Percentiles rank a stretch among this genome's conserved stretches.
phyloP scores from a whole-genome alignment of 2,797 vertebrate species.

The Sparus aurata region DNA sequence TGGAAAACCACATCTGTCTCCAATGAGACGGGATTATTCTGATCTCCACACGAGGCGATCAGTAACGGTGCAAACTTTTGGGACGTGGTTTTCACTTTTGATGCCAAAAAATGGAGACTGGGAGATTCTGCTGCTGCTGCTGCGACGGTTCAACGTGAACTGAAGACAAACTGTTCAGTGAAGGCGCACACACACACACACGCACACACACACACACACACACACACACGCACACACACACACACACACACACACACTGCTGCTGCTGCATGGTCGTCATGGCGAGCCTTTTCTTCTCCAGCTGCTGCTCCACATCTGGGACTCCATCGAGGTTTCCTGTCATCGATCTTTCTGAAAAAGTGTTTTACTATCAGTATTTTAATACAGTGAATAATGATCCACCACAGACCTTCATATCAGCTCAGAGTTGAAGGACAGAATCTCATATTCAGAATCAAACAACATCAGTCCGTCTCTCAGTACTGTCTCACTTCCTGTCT shows the following conservation, averaged over 20 bases:
- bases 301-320: neutral
- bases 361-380: too few relatives aligned
- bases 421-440: too few relatives aligned
- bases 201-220: constrained; percentile 5
- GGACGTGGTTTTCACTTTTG: constrained; percentile 21
- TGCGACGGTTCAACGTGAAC: neutral
- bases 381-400: too few relatives aligned
- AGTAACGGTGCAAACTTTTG: neutral
- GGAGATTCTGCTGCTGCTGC: constrained; percentile 29
- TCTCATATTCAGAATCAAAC: neutral
- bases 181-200: constrained; percentile 17
- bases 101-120: constrained; percentile 48
- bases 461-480: neutral
- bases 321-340: neutral
- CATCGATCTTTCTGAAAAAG: neutral
- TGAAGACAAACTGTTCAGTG: constrained; percentile 3
- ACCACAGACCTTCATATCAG: too few relatives aligned
- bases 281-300: neutral
- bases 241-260: neutral
- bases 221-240: neutral
- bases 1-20: constrained; percentile 32
- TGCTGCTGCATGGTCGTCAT: neutral
- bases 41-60: neutral
- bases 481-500: neutral
- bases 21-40: constrained; percentile 29